A percentile compares a stretch with the other conserved stretches of the same genome.
Conservation (phyloP, 2,113 vertebrate genomes). For the Prionailurus bengalensis region DNA sequence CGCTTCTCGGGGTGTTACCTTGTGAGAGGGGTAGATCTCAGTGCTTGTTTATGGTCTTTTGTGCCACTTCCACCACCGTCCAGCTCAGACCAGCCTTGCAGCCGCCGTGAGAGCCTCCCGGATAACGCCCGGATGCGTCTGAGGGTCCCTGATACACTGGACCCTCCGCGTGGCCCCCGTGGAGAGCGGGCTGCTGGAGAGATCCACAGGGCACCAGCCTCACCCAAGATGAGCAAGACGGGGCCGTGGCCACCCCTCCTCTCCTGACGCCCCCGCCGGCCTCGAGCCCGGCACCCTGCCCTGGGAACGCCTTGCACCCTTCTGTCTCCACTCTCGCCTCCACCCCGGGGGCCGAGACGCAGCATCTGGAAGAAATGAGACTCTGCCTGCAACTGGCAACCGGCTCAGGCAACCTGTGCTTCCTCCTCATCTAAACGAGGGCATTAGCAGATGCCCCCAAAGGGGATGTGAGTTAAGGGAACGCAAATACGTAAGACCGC, state of each 20-base stretch:
- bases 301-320: rapidly evolving
- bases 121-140: rapidly evolving
- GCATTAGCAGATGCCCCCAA: rapidly evolving
- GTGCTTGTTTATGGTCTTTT: neutral
- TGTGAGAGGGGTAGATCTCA: neutral
- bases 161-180: too few relatives aligned
- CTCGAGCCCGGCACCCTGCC: neutral
- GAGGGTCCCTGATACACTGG: neutral
- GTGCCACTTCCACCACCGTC: neutral
- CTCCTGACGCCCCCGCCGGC: neutral
- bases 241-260: neutral
- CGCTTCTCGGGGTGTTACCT: neutral
- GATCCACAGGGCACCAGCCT: neutral
- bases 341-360: neutral
- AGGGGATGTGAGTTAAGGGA: rapidly evolving
- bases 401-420: neutral
- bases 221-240: neutral
- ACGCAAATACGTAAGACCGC: rapidly evolving
- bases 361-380: neutral
- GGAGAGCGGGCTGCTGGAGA: rapidly evolving
- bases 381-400: neutral
- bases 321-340: neutral
- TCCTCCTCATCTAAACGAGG: neutral
- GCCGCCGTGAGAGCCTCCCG: neutral
- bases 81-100: neutral